These are phyloP conservation scores for Camelus dromedarius DNA, from an alignment of 2,113 vertebrate species.

Conservation along the genomic window DNA sequence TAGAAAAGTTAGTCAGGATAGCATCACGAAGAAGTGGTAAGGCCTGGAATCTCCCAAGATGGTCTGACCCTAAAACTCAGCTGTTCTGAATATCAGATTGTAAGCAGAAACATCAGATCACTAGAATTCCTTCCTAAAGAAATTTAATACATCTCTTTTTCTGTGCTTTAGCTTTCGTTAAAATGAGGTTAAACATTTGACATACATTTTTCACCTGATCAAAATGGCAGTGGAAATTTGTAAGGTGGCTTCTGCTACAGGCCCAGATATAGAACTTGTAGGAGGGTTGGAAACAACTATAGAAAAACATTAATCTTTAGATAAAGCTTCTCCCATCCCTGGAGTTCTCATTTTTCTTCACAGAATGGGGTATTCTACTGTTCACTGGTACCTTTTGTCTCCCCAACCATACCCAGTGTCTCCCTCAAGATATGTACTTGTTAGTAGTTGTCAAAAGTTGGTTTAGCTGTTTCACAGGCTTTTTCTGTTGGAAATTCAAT, in stretches of 20 bases:
- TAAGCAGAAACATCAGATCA: neutral
- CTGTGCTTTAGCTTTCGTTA: neutral
- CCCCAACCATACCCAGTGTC: neutral
- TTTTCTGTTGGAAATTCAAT: neutral
- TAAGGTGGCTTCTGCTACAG: neutral
- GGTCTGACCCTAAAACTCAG: neutral
- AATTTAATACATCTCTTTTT: neutral
- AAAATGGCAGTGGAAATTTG: neutral
- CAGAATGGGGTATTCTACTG: neutral
- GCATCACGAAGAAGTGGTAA: neutral
- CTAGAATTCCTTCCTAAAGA: neutral
- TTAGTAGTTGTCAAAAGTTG: neutral
- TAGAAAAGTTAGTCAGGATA: neutral
- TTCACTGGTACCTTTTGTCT: neutral
- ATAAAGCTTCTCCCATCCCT: neutral
- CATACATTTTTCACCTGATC: neutral
- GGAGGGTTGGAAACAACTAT: neutral
- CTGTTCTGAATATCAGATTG: neutral
- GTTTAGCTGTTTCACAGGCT: slow-evolving; percentile 5
- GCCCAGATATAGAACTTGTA: neutral
- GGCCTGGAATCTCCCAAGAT: neutral
- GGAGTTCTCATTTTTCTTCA: neutral
- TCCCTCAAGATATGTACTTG: neutral
- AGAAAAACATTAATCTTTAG: neutral
- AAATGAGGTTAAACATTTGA: neutral